Base-by-base conservation (phyloP, 2,888 invertebrate species). In the Maniola hyperantus region DNA sequence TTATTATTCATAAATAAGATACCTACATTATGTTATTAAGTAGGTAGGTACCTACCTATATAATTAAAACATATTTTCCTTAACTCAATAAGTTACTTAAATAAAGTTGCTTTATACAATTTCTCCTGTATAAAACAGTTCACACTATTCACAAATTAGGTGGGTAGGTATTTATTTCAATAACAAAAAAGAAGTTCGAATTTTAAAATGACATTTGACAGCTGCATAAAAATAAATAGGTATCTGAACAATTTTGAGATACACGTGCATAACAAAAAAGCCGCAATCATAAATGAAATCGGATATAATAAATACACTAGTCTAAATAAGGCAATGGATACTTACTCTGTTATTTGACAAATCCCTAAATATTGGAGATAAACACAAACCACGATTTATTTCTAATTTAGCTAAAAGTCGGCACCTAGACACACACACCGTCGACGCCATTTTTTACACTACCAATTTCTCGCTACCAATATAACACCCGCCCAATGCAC, bases 361-460 rank as follows among this genome's bases (percentile, higher is more conserved):
- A 85, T 89, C 89, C 83, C 85, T 90, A 81, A 89, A 88, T 84
- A 91, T 82, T 76, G 92, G 86, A 77, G 91, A 88, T 84, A 92
- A 88, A 90, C 91, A 91, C 90, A 92, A 88, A 82, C 85, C 91
- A 88, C 93, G 93, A 88, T 92, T 92, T 88, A 93, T 89, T 88
- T 93, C 93, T 88, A 94, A 89, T 91, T 93, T 93, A 80, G 93
- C 87, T 82, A 94, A 87, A 83, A 94, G 87, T 88, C 93, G 93
- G 88, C 94, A 92, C 83, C 89, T 88, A 85, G 93, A 93, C 85
- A 93, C 92, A 88, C 93, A 93, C 85, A 93, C 93, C 83, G 92
- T 91, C 85, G 93, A 92, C 93, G 93, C 93, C 94, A 94, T 94
- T 88, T 93, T 55, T 93, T 89, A 87, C 87, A 91, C 89, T 89